Evolutionary conservation across 2,113 vertebrate species (phyloP).

Genomic region (Tauraco erythrolophus): DNA sequence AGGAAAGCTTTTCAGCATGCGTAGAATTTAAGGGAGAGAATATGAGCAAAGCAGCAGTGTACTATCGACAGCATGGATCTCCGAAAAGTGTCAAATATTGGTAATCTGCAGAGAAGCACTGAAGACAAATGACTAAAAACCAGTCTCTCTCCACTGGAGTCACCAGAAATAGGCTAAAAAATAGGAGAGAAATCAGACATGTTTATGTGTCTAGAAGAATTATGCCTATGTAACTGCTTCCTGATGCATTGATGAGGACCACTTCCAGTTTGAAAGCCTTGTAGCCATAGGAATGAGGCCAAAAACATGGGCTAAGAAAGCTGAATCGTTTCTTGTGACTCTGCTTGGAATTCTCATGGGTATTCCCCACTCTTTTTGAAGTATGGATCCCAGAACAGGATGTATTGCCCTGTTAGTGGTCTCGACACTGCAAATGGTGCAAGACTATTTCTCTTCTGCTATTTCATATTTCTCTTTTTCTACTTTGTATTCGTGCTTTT

Average conservation of each 20-base stretch:
- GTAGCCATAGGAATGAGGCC: background rate
- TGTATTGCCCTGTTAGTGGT: background rate
- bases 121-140: background rate
- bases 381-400: background rate
- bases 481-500: background rate
- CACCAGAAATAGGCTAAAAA: background rate
- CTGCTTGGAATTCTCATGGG: background rate
- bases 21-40: background rate
- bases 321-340: accelerated
- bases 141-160: background rate
- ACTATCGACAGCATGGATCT: background rate
- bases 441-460: background rate
- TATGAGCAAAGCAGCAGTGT: background rate
- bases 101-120: background rate
- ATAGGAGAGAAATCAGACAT: background rate
- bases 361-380: background rate
- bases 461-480: background rate
- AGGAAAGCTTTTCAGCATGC: slow-evolving; percentile 14
- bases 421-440: background rate
- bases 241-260: background rate
- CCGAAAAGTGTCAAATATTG: background rate
- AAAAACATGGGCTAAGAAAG: background rate
- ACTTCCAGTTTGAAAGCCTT: background rate
- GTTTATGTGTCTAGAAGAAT: background rate
- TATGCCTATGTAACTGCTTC: background rate